Evolutionary conservation across 2,888 invertebrate species (phyloP), one percentile per base, ranked within the genome.

Genomic region (Anoncus sp.): DNA sequence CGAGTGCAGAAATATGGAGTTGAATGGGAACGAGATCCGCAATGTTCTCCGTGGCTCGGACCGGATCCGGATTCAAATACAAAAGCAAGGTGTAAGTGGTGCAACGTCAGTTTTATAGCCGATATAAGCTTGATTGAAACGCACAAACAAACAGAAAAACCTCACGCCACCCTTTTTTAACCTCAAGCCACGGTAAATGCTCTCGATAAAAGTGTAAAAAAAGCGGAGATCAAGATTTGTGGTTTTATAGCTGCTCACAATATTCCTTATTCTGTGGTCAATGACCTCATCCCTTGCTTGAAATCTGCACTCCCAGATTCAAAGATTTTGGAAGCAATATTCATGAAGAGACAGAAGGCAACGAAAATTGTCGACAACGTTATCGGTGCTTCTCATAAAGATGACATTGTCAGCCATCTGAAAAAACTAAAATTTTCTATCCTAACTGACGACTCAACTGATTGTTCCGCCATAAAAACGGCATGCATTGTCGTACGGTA

Each of bases 401-500:
- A 80, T 75, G 76, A 66, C 69, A 80, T 84, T 45, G 62, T 40
- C 16, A 73, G 75, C 62, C 83, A 79, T 55, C 81, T 84, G 69
- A 83, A 82, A 71, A 60, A 45, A 57, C 22, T 45, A 35, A 80
- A 82, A 81, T 87, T 85, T 81, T 81, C 83, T 20, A 77, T 86
- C 10, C 31, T 86, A 7, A 81, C 82, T 0, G 85, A 86, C 73
- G 85, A 85, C 76, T 83, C 84, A 0, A 86, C 87, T 0, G 85
- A 88, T 62, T 82, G 85, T 45, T 70, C 77, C 9, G 38, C 63
- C 10, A 27, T 75, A 10, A 79, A 85, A 65, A 77, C 71, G 7
- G 55, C 77, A 1, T 85, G 85, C 35, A 75, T 85, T 12, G 65
- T 84, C 4, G 83, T 85, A 3, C 40, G 85, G 31, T 87, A 16